Conservation (phyloP, 2,113 vertebrate genomes). For the Oncorhynchus nerka region DNA sequence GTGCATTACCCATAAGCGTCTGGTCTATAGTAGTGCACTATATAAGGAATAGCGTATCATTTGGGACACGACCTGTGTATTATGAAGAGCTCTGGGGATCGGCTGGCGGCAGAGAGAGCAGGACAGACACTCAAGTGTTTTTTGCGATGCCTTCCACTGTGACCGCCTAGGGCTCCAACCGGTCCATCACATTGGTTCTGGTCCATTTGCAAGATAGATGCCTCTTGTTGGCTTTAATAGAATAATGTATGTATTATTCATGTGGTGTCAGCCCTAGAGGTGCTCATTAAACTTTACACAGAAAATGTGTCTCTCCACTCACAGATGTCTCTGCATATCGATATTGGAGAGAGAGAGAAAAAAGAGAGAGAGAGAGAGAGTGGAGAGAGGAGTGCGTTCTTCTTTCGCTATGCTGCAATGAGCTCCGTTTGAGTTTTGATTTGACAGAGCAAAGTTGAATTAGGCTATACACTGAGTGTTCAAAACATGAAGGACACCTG, state of each 20-base stretch:
- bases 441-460: conserved; percentile 8
- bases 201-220: conserved; percentile 34
- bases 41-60: neutral
- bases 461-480: neutral
- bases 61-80: neutral
- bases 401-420: neutral
- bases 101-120: neutral
- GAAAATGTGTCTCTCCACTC: conserved; percentile 49
- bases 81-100: neutral
- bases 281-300: conserved; percentile 59
- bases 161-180: conserved; percentile 35
- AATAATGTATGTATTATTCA: conserved; percentile 65
- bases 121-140: conserved; percentile 18
- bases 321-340: conserved; percentile 32
- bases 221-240: conserved; percentile 54
- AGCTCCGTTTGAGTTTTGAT: neutral
- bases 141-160: conserved; percentile 23
- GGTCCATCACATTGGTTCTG: conserved; percentile 15
- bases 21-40: no score
- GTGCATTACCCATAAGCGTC: no score
- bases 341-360: conserved; percentile 26
- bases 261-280: conserved; percentile 47
- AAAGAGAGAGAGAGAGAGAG: conserved; percentile 3
- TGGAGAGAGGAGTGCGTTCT: neutral
- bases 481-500: no score